These are phyloP conservation scores for Sylvia borin DNA, from an alignment of 2,797 vertebrate species.

Conservation along the genomic window DNA sequence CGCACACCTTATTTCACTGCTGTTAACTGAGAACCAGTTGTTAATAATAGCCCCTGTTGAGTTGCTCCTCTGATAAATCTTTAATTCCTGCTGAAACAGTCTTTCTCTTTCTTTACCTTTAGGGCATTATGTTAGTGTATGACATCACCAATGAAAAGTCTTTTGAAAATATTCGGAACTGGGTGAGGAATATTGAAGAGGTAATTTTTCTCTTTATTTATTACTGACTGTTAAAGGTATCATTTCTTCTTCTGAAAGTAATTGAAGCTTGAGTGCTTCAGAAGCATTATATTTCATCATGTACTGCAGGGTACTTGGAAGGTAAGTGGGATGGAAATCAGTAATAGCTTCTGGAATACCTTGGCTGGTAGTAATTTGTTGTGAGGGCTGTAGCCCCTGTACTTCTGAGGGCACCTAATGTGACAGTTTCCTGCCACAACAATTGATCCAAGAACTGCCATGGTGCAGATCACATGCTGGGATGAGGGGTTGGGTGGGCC, in stretches of 20 bases:
- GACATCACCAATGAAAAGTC: conserved; percentile 99
- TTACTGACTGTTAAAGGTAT: not conserved
- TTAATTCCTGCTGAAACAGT: not conserved
- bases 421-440: fast-evolving
- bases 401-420: fast-evolving
- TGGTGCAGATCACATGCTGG: fast-evolving
- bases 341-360: fast-evolving
- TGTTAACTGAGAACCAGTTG: not conserved
- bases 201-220: conserved; percentile 54
- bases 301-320: not conserved
- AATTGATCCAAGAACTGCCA: fast-evolving
- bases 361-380: not conserved
- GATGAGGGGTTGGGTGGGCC: not conserved
- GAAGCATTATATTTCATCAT: fast-evolving
- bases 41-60: not conserved
- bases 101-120: not conserved
- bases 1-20: fast-evolving
- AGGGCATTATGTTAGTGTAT: conserved; percentile 99
- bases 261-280: not conserved
- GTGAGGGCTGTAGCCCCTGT: not conserved
- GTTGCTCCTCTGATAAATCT: not conserved
- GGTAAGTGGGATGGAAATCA: too few relatives aligned
- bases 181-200: conserved; percentile 99
- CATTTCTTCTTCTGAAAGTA: not conserved
- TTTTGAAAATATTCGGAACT: conserved; percentile 98